Evolutionary conservation across 2,113 vertebrate species (phyloP), one percentile per base, ranked within the genome.

Genomic region (Oreotragus oreotragus): DNA sequence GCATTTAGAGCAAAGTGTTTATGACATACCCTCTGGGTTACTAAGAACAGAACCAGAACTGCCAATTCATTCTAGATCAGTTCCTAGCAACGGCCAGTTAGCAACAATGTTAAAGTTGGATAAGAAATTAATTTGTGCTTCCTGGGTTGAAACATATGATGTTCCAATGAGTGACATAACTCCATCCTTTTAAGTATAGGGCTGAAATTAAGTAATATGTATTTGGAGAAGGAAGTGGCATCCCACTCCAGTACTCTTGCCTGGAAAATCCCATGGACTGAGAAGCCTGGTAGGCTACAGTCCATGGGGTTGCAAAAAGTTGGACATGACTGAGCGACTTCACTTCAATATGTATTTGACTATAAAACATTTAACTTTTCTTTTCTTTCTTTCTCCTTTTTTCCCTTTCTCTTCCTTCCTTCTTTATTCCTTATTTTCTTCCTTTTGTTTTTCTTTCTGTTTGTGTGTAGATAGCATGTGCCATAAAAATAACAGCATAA

Each of bases 1-100:
- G 53, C 30, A 53, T 11, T 76, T 76, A 76, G 12, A 43, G 23
- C 39, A 76, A 15, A 73, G 27, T 62, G 33, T 83, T 84, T 93
- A 90, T 97, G 95, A 95, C 84, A 88, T 81, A 64, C 2, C 17
- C 53, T 84, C 36, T 55, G 33, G 43, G 70, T 94, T 92, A 73
- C 85, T 76, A 87, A 64, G 77, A 93, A 96, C 66, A 94, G 96
- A 97, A 94, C 43, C 21, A 45, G 80, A 96, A 81, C 27, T 39
- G 14, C 53, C 51, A 12, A 10, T 58, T 73, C 92, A 95, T 95
- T 98, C 92, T n/a, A 94, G 27, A 47, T 47, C 33, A 77, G 85
- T 64, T 89, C 70, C 45, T 70, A 94, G 86, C 62, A 96, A 97
- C 36, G 6, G 21, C 28, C 39, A 53, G 30, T 88, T 53, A 87